phyloP scores from a whole-genome alignment of 2,797 vertebrate species.

The Trematomus bernacchii region DNA sequence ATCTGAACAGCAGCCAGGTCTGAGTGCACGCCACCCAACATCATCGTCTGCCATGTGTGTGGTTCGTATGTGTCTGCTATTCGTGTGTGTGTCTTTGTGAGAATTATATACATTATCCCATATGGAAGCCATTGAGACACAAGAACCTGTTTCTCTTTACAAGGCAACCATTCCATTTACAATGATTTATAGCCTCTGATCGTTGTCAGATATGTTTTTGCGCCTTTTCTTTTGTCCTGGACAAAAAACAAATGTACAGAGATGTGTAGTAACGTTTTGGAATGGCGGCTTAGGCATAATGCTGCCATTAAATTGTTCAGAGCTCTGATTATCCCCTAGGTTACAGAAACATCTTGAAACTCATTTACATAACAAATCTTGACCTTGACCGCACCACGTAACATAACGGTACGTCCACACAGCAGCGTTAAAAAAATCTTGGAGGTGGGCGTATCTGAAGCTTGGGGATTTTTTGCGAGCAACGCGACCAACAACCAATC shows the following conservation, averaged over 20 bases:
- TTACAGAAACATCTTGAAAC: constrained; percentile 9
- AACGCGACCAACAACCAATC: no score
- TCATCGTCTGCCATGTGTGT: constrained; percentile 32
- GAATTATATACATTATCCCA: constrained; percentile 48
- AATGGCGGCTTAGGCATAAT: constrained; percentile 23
- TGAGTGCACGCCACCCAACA: constrained; percentile 23
- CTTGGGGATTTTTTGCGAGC: no score
- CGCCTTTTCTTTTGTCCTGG: constrained; percentile 30
- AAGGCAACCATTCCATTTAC: constrained; percentile 59
- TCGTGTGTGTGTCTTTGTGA: constrained; percentile 35
- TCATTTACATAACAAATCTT: not conserved
- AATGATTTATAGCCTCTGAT: constrained; percentile 68
- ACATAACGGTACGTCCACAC: no score
- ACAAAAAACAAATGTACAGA: not conserved
- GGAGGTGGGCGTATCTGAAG: no score
- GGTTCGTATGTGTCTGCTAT: constrained; percentile 31
- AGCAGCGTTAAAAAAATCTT: no score
- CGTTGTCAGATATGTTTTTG: constrained; percentile 55
- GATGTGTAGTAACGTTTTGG: constrained; percentile 19
- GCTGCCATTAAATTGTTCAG: constrained; percentile 24
- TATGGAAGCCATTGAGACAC: constrained; percentile 73
- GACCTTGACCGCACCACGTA: not conserved
- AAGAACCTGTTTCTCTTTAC: constrained; percentile 61
- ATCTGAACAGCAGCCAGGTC: constrained; percentile 48
- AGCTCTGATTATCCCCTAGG: not conserved